A percentile compares a stretch with the other conserved stretches of the same genome.
phyloP scores from a whole-genome alignment of 1,140 invertebrate genomes.

The Nasonia giraulti region DNA sequence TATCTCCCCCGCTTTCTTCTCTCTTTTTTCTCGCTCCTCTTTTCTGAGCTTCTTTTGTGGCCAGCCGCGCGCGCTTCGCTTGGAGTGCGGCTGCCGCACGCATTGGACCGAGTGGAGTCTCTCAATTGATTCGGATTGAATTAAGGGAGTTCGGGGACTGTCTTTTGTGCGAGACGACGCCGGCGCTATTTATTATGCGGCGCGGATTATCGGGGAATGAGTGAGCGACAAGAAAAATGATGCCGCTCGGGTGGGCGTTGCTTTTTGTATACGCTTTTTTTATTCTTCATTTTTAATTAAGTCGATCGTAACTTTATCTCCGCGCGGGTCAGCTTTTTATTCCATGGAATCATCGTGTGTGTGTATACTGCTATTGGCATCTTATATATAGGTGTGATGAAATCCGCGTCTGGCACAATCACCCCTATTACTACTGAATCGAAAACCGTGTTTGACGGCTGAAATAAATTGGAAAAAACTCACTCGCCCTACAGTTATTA shows the following conservation, averaged over 20 bases:
- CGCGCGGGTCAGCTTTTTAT: no score
- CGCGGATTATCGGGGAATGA: neutral
- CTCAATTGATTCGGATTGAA: slow-evolving; percentile 1
- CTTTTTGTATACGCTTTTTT: neutral
- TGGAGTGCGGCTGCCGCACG: no score
- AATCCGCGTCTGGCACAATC: no score
- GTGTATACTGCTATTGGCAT: no score
- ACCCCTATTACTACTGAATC: no score
- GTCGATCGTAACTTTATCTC: slow-evolving; percentile 34
- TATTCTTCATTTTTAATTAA: neutral
- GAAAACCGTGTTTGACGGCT: no score
- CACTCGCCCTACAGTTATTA: neutral
- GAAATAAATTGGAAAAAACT: no score
- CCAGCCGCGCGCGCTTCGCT: no score
- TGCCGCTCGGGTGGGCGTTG: neutral
- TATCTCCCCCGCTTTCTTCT: neutral
- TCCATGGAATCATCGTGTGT: no score
- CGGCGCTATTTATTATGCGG: neutral
- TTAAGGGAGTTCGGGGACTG: neutral
- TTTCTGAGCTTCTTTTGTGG: neutral
- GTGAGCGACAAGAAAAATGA: neutral
- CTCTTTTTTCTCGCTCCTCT: neutral
- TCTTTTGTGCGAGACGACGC: no score
- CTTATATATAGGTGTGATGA: no score
- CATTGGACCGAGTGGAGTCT: no score